Evolutionary conservation across 2,113 vertebrate genomes (phyloP), one percentile per base, ranked within the genome.

Genomic region (Anarrhichthys ocellatus): DNA sequence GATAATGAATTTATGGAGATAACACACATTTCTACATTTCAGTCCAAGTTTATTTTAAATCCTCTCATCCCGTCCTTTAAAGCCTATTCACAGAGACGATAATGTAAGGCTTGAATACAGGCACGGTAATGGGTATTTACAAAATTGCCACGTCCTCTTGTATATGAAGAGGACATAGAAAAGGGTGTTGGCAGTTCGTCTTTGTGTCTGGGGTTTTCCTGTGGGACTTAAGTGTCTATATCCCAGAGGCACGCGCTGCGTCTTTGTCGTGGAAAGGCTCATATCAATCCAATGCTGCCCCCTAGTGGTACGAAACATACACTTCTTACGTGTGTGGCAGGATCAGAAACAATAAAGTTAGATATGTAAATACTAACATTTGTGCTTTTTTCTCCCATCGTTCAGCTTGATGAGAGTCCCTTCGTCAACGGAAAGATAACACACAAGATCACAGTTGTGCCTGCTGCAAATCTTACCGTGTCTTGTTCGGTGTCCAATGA

Each of bases 401-500:
- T 80, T 40, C 94, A 98, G 97, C 93, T 94, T 20, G n/a, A 71
- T 76, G 97, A 99, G 88, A 96, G 94, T 84, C 88, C 93, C 59
- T 97, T 96, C 32, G 24, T 91, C 91, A 93, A 96, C 76, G 97
- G 97, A 73, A 97, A 73, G 89, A 95, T 98, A 91, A 96, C 93
- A 78, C 97, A 97, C 92, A 97, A 92, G 95, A 96, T 99, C 91
- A 87, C 93, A 77, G 96, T 99, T 76, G 92, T 95, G 91, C 97
- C 98, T 2, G 95, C 95, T 76, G 96, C 95, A 67, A 99, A 99
- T 85, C 95, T 97, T 84, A 98, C 96, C 46, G 94, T 98, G 93
- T 96, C 94, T 80, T 99, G 98, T 90, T 96, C 92, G 74, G 97
- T 97, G 92, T 95, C 94, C 95, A 99, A 99, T 92, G 80, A 94